phyloP scores from a whole-genome alignment of 2,888 invertebrate species.

The Bombylius discolor region DNA sequence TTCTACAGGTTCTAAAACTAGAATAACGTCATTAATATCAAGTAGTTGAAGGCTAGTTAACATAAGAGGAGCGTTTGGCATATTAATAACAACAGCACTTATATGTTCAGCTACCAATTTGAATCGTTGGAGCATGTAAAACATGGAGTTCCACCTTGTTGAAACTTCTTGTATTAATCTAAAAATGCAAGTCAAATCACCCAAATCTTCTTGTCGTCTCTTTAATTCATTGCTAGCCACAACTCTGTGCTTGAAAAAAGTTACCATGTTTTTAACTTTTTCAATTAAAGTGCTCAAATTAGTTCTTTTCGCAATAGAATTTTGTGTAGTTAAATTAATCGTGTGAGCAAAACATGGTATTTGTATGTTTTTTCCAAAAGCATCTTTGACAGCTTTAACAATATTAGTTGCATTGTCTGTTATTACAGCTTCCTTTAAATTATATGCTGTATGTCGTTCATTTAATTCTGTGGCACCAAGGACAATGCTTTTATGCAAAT shows the following conservation, averaged over 20 bases:
- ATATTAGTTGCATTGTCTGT: constrained; percentile 18
- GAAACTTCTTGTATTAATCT: constrained; percentile 14
- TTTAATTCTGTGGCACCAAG: constrained; percentile 13
- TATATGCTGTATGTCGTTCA: constrained; percentile 14
- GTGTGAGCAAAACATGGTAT: constrained; percentile 17
- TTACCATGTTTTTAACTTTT: constrained; percentile 16
- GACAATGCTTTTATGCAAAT: constrained; percentile 7
- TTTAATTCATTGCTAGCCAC: constrained; percentile 13
- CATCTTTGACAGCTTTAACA: constrained; percentile 11
- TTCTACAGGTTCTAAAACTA: neutral
- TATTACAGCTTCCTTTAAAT: constrained; percentile 13
- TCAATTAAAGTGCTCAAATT: neutral
- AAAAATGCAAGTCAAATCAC: neutral
- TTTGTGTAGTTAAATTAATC: neutral
- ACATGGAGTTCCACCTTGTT: constrained; percentile 18
- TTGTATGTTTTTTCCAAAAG: constrained; percentile 15
- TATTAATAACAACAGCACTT: neutral
- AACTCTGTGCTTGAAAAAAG: constrained; percentile 16
- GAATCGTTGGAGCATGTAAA: too few species aligned
- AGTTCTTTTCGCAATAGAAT: neutral
- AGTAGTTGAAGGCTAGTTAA: neutral
- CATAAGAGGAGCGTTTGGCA: neutral
- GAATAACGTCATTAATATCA: neutral
- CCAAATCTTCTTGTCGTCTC: neutral
- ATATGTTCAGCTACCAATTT: constrained; percentile 6